A percentile compares a stretch with the other conserved stretches of the same genome.
Evolutionary conservation across 1,140 invertebrate genomes (phyloP).

Genomic region (Drosophila lini): DNA sequence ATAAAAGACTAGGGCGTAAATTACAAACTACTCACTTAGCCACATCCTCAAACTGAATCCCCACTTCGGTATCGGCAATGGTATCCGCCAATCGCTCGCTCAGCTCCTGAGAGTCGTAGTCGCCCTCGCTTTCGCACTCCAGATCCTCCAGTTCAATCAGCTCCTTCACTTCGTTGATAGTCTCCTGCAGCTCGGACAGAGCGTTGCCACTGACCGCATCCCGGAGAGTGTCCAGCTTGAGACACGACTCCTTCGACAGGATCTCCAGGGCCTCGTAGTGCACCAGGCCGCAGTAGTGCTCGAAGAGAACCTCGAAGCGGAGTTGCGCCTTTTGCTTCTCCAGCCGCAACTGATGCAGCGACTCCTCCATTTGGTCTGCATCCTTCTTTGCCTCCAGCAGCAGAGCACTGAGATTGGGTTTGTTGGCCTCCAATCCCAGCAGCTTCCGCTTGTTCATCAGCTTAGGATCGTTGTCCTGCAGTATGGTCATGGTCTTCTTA

Average conservation of each 20-base stretch:
- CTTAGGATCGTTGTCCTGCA: slow-evolving; percentile 95
- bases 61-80: slow-evolving; percentile 87
- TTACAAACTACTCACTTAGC: slow-evolving; percentile 80
- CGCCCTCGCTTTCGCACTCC: slow-evolving; percentile 86
- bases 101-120: slow-evolving; percentile 85
- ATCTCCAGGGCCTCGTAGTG: slow-evolving; percentile 96
- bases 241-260: slow-evolving; percentile 92
- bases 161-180: slow-evolving; percentile 91
- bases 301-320: slow-evolving; percentile 93
- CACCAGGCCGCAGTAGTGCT: slow-evolving; percentile 94
- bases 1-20: not conserved
- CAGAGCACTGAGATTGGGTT: slow-evolving; percentile 86
- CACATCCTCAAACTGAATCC: slow-evolving; percentile 85
- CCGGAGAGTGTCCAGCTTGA: slow-evolving; percentile 89
- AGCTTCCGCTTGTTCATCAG: slow-evolving; percentile 92
- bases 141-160: slow-evolving; percentile 90
- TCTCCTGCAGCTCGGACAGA: slow-evolving; percentile 89
- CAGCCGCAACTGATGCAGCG: slow-evolving; percentile 86
- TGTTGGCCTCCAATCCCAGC: slow-evolving; percentile 87
- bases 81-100: slow-evolving; percentile 86
- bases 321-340: slow-evolving; percentile 87
- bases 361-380: slow-evolving; percentile 89
- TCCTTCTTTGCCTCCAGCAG: slow-evolving; percentile 93
- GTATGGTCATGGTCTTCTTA: slow-evolving; percentile 96
- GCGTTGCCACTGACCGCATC: slow-evolving; percentile 86